Evolutionary conservation across 1,140 invertebrate genomes (phyloP).

Genomic region (Drosophila ficusphila): DNA sequence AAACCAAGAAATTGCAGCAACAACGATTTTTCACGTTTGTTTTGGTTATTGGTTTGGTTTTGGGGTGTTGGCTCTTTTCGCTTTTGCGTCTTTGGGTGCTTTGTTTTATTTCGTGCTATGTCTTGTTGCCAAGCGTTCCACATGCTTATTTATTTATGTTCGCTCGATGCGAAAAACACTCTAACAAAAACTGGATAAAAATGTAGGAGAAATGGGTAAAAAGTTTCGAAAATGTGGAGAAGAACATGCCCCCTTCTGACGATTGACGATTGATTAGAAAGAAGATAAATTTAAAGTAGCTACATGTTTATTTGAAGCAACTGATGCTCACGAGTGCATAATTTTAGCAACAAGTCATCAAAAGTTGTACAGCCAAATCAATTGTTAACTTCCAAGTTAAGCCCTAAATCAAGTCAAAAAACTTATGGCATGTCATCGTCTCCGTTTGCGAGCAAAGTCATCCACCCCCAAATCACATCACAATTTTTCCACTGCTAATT

Average conservation of each 20-base stretch:
- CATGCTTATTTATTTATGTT: constrained; percentile 24
- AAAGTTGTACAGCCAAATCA: too few species aligned
- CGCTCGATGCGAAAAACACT: constrained; percentile 10
- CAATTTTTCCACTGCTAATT: constrained; percentile 44
- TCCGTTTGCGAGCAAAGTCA: neutral
- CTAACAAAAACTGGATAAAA: constrained; percentile 17
- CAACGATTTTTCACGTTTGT: constrained; percentile 17
- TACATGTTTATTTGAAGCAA: neutral
- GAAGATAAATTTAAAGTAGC: neutral
- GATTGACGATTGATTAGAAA: too few species aligned
- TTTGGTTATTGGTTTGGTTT: constrained; percentile 50
- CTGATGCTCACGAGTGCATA: too few species aligned
- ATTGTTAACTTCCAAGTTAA: too few species aligned
- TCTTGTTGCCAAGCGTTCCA: constrained; percentile 41
- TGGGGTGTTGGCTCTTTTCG: constrained; percentile 2
- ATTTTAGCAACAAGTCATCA: too few species aligned
- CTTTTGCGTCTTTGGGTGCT: neutral
- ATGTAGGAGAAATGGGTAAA: constrained; percentile 1
- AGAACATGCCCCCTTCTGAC: constrained; percentile 52
- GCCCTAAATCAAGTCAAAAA: too few species aligned
- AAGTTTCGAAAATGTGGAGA: constrained; percentile 21
- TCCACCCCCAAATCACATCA: constrained; percentile 18
- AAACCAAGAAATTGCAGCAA: constrained; percentile 32
- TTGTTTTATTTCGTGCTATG: neutral
- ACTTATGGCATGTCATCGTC: constrained; percentile 4